phyloP scores from a whole-genome alignment of 2,888 invertebrate species.

The Lithophane leautieri region DNA sequence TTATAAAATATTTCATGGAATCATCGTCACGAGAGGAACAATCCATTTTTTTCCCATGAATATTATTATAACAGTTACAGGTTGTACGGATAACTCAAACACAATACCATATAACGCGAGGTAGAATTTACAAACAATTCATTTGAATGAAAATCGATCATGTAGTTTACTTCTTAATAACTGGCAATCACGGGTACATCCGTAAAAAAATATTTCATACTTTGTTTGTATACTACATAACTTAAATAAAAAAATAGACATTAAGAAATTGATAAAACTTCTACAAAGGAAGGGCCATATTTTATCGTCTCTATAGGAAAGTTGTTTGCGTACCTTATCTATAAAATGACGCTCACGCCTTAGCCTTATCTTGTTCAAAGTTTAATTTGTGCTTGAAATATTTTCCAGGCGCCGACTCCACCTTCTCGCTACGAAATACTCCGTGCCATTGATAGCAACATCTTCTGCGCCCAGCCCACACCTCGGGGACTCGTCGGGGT shows the following conservation, averaged over 20 bases:
- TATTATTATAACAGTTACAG: not conserved
- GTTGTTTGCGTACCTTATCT: conserved; percentile 56
- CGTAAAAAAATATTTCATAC: not conserved
- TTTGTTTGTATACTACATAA: not conserved
- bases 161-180: not conserved
- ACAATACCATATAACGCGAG: conserved; percentile 14
- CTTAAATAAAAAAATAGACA: not conserved
- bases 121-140: conserved; percentile 42
- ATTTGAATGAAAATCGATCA: conserved; percentile 7
- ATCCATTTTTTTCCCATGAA: conserved; percentile 1
- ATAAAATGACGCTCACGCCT: conserved; percentile 28
- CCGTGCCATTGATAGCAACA: conserved; percentile 72
- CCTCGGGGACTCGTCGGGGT: conserved; percentile 78
- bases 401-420: conserved; percentile 70
- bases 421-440: conserved; percentile 68
- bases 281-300: conserved; percentile 17
- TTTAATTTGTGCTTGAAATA: conserved; percentile 43
- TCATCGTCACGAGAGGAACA: conserved; percentile 1
- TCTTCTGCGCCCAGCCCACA: conserved; percentile 82
- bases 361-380: conserved; percentile 38
- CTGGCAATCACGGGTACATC: not conserved
- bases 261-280: conserved; percentile 35
- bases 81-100: conserved; percentile 10
- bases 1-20: not conserved
- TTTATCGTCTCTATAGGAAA: conserved; percentile 52